phyloP scores from a whole-genome alignment of 2,888 invertebrate genomes.

The Eupsilia transversa region DNA sequence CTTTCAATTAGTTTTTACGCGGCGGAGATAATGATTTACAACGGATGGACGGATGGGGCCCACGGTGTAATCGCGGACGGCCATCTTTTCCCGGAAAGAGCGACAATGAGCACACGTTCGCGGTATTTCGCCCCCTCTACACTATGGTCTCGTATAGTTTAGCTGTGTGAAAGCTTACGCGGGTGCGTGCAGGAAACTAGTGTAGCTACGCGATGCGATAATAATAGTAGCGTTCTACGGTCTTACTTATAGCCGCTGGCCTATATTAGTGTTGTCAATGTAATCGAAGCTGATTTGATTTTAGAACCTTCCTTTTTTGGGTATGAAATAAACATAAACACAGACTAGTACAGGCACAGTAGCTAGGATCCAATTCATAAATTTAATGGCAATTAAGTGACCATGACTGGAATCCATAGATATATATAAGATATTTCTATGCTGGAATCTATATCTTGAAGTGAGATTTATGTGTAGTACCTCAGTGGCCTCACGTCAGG shows the following conservation, averaged over 20 bases:
- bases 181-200: constrained; percentile 47
- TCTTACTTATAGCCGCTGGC: background rate
- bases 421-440: no score
- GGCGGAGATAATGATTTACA: constrained; percentile 84
- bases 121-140: constrained; percentile 70
- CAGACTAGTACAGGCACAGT: background rate
- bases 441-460: background rate
- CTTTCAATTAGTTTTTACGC: constrained; percentile 88
- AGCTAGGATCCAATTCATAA: no score
- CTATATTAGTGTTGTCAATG: background rate
- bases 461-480: background rate
- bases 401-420: background rate
- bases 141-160: constrained; percentile 61
- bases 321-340: background rate
- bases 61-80: constrained; percentile 76
- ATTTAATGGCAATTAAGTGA: background rate
- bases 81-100: constrained; percentile 85
- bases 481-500: background rate
- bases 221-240: constrained; percentile 36
- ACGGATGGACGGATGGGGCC: constrained; percentile 71
- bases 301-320: background rate
- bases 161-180: constrained; percentile 68
- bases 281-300: background rate
- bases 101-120: constrained; percentile 83
- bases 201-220: constrained; percentile 28